These are phyloP conservation scores for Meriones unguiculatus DNA, from an alignment of 2,113 vertebrate genomes.

Conservation along the genomic window DNA sequence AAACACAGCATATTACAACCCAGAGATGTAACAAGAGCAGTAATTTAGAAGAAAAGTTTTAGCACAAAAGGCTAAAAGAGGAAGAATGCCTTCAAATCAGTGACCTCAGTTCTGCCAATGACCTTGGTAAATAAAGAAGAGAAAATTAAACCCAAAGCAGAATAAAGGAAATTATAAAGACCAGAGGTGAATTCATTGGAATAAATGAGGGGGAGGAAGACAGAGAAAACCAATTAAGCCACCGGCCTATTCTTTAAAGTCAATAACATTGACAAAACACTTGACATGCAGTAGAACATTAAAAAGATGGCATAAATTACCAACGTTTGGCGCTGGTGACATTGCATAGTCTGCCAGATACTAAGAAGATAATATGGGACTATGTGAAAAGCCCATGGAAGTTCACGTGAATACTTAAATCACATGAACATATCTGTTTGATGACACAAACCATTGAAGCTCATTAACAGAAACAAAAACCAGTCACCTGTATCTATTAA, in stretches of 20 bases:
- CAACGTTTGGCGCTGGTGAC: neutral
- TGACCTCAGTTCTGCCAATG: neutral
- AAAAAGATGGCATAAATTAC: neutral
- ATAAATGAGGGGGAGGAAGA: neutral
- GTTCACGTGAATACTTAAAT: constrained; percentile 37
- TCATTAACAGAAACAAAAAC: neutral
- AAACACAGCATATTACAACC: constrained; percentile 14
- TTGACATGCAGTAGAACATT: neutral
- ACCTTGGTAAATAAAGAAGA: neutral
- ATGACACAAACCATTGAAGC: neutral
- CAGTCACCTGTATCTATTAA: neutral
- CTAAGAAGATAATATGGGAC: neutral
- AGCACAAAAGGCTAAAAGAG: neutral
- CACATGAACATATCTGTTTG: neutral
- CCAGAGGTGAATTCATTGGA: neutral
- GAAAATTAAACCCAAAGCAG: neutral
- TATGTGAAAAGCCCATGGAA: neutral
- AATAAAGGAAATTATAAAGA: constrained; percentile 28
- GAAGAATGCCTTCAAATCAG: neutral
- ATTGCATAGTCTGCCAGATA: neutral
- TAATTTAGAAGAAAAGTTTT: neutral
- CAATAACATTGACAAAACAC: constrained; percentile 20
- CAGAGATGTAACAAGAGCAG: neutral
- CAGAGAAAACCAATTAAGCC: neutral
- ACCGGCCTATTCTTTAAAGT: neutral